Base-by-base conservation (phyloP, 2,797 vertebrate genomes). In the Decapterus maruadsi region DNA sequence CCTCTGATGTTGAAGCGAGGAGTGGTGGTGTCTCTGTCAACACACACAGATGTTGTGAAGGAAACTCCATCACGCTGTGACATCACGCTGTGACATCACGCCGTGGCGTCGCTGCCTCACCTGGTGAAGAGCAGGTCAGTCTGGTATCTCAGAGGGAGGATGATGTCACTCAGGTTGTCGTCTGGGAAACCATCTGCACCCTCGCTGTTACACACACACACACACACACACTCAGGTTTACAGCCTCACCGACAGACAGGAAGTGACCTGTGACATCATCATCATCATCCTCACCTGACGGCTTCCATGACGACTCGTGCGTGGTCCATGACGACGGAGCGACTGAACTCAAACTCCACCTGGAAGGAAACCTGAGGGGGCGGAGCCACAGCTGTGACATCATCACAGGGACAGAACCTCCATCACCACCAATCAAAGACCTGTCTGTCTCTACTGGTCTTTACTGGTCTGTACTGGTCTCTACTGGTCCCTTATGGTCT, bases 281-380 rank as follows among this genome's bases (percentile, higher is more conserved):
- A 42, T 42, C 40, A 42, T 26, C 26, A 3, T 4, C 40, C 40
- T 42, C 65, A 98, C 97, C 97, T 97, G 93, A 63, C 94, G 73
- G 94, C 83, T 0, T 77, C 57, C 81, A 99, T 88, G 73, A 81
- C 61, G 68, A 99, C 89, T 66, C 93, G 95, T 67, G 96, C 40
- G 51, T 95, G 93, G 60, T 96, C 95, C 75, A 98, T 91, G 84
- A 98, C 96, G 58, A 95, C 2, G 0, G 92, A 94, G 8, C 91
- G 96, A 90, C 94, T 97, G 91, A 99, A 96, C 73, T 98, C 97
- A 14, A 98, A 97, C 93, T 99, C 98, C 84, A 99, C 86, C 4
- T 92, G 96, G 85, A 99, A 98, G 42, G 94, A 93, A 0, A 98
- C 96, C 98, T 99, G 93, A 0, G 12, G 40, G 40, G 40, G 11